Evolutionary conservation across 2,888 invertebrate genomes (phyloP), one percentile per base, ranked within the genome.

Genomic region (Thumatha senex): DNA sequence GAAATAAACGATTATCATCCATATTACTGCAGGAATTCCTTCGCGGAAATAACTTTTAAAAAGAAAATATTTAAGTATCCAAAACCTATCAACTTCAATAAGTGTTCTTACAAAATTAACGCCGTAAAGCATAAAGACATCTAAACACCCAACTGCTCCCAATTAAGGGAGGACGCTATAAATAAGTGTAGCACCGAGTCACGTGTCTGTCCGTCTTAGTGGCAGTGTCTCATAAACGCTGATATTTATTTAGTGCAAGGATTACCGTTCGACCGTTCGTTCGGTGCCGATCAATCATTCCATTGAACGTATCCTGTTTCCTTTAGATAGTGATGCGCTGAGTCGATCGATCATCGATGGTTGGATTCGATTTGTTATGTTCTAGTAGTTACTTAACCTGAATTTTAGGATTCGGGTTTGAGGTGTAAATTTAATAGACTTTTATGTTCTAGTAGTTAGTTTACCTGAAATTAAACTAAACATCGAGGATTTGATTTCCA

Each of bases 241-340:
- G 78, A 83, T 84, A 84, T 76, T 76, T 76, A 70, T 88, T 86
- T 86, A 84, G 85, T 84, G 87, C 87, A 87, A 87, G 91, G 89
- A 91, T 90, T 90, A 86, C 86, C 52, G 52, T 52, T 44, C 78
- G 36, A 14, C 35, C 45, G 81, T 78, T 80, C 79, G 85, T 86
- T 87, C 80, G 81, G 82, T 78, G 75, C 82, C 89, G 89, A 90
- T 91, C 89, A 89, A 91, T 91, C 91, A 90, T 91, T 73, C 83
- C 87, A 91, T 92, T 91, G 89, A 89, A 86, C 78, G 82, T 90
- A 90, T 91, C 90, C 91, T 91, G 91, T 89, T 84, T 84, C 84
- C 85, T 78, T 74, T 73, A 72, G 51, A 54, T 89, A 89, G 89
- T 70, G 88, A 46, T 69, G 84, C 63, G 88, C 48, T 70, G 80